Conservation (phyloP, 2,797 vertebrate species). For the Anguilla anguilla region DNA sequence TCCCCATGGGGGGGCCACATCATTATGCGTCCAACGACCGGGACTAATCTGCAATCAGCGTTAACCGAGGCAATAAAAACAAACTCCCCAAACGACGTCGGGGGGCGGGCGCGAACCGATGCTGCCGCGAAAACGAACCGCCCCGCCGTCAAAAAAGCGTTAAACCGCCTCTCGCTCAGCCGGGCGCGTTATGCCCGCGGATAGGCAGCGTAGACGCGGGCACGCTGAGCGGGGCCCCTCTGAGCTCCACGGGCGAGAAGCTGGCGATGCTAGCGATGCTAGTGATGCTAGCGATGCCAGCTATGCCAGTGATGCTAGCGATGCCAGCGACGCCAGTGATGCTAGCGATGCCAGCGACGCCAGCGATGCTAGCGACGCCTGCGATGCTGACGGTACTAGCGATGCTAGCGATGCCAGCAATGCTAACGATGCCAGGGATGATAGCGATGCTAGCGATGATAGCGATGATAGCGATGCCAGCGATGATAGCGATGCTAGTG, state of each 20-base stretch:
- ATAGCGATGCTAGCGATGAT: no score
- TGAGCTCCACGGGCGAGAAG: neutral
- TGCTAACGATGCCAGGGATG: no score
- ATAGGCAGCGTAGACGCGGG: neutral
- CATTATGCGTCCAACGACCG: neutral
- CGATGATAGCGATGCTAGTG: no score
- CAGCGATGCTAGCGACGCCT: no score
- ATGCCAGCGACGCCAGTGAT: no score
- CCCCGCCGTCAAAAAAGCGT: conserved; percentile 19
- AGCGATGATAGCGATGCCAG: no score
- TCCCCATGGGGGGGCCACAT: neutral
- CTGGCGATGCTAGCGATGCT: no score
- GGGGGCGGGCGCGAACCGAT: conserved; percentile 26
- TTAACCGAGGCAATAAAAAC: conserved; percentile 13
- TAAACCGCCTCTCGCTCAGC: conserved; percentile 6
- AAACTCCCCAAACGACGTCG: conserved; percentile 23
- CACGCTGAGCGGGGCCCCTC: neutral
- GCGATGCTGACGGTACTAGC: no score
- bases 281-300: neutral
- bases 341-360: no score
- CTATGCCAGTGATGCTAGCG: neutral
- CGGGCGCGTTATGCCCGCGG: neutral
- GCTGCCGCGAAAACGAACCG: conserved; percentile 16
- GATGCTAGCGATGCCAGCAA: no score
- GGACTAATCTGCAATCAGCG: conserved; percentile 20